Percentiles rank a stretch among this genome's conserved stretches.
Conservation (phyloP, 2,113 vertebrate genomes). For the Chionodraco myersi region DNA sequence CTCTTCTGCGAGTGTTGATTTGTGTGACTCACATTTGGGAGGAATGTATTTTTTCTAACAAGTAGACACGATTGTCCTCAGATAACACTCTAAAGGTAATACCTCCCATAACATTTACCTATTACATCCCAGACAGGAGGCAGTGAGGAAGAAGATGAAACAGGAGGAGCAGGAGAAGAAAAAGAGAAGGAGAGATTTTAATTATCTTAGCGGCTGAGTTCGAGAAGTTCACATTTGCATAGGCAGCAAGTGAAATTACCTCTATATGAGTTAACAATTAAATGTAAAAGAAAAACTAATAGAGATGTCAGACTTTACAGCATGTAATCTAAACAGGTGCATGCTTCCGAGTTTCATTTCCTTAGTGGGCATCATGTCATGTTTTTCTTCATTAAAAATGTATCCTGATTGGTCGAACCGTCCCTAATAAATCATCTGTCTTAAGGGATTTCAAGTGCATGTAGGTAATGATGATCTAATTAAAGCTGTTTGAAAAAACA, state of each 20-base stretch:
- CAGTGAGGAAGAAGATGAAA: no score
- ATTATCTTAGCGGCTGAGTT: neutral
- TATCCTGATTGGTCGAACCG: neutral
- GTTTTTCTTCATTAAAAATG: slow-evolving; percentile 7
- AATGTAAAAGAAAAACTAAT: neutral
- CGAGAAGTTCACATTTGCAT: slow-evolving; percentile 15
- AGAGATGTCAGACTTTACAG: neutral
- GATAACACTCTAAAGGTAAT: slow-evolving; percentile 56
- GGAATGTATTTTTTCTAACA: slow-evolving; percentile 20
- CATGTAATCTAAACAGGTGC: neutral
- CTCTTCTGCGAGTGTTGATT: slow-evolving; percentile 4
- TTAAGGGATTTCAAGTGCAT: slow-evolving; percentile 3
- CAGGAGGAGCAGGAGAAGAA: no score
- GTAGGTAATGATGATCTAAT: slow-evolving; percentile 34
- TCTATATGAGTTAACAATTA: slow-evolving; percentile 13
- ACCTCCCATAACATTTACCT: slow-evolving; percentile 33
- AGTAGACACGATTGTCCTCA: slow-evolving; percentile 47
- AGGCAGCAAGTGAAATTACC: slow-evolving; percentile 18
- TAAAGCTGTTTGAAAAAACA: slow-evolving; percentile 25
- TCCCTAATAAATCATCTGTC: slow-evolving; percentile 11
- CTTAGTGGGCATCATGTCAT: neutral
- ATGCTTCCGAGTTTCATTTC: neutral
- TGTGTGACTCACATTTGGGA: slow-evolving; percentile 39
- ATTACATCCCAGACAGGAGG: slow-evolving; percentile 9
- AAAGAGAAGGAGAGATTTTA: no score